phyloP scores from a whole-genome alignment of 2,113 vertebrate species.

The Neogobius melanostomus region DNA sequence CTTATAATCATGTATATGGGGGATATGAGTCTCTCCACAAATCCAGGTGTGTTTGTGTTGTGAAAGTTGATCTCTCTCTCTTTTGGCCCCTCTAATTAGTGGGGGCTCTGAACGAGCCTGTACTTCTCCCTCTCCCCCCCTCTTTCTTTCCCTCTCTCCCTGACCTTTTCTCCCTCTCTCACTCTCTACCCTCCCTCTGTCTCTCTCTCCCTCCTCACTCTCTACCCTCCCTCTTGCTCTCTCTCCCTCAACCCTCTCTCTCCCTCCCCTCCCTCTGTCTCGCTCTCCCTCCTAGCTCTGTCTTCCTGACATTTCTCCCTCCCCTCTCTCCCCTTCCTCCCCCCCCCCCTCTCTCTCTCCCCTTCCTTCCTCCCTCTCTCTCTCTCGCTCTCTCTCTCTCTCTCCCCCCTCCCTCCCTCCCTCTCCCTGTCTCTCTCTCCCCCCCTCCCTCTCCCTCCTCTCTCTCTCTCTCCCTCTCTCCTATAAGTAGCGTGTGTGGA shows the following conservation, averaged over 20 bases:
- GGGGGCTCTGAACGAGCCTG: no score
- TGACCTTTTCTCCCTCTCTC: not conserved
- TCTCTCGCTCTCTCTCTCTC: not conserved
- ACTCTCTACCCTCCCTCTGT: not conserved
- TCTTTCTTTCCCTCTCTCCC: not conserved
- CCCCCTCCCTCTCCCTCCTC: constrained; percentile 10
- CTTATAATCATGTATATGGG: no score
- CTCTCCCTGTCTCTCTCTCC: no score
- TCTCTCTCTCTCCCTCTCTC: constrained; percentile 26
- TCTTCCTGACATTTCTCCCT: not conserved
- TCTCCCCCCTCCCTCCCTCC: no score
- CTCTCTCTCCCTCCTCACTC: not conserved
- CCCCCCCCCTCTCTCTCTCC: not conserved
- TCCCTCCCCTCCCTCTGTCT: no score
- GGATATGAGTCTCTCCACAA: no score
- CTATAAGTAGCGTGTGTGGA: constrained; percentile 23
- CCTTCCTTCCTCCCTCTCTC: not conserved
- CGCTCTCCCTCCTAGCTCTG: not conserved
- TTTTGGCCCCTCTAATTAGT: no score
- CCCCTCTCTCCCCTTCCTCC: not conserved
- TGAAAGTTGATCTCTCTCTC: no score
- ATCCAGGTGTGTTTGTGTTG: no score
- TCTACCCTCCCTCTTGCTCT: not conserved
- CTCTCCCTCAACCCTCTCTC: not conserved
- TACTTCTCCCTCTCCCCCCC: not conserved